Conservation (phyloP, 2,888 invertebrate genomes). For the Leistus spinibarbis region DNA sequence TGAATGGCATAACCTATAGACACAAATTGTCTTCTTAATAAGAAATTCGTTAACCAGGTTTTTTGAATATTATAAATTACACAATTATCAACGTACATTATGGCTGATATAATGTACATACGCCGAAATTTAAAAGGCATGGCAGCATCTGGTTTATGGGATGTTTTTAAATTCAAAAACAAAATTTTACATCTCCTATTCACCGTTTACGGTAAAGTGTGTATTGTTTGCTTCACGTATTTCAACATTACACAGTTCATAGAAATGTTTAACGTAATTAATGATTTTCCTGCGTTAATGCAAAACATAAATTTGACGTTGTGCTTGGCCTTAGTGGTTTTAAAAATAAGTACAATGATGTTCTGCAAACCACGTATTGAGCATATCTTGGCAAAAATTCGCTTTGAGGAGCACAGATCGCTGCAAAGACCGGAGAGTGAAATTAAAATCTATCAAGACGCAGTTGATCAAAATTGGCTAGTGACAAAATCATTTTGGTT, state of each 20-base stretch:
- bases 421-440: conserved; percentile 3
- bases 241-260: conserved; percentile 14
- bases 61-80: no score
- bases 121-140: conserved; percentile 15
- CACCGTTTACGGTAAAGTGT: neutral
- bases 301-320: conserved; percentile 6
- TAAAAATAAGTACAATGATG: neutral
- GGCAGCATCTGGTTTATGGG: conserved; percentile 18
- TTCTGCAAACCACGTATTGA: neutral
- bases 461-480: conserved; percentile 12
- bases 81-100: no score
- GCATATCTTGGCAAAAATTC: neutral
- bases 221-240: neutral
- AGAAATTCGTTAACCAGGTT: neutral
- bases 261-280: conserved; percentile 22
- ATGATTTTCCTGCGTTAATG: conserved; percentile 13
- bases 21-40: neutral
- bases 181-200: conserved; percentile 7
- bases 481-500: conserved; percentile 15
- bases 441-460: conserved; percentile 5
- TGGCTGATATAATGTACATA: conserved; percentile 20
- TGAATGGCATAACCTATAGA: neutral
- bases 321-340: neutral
- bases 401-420: conserved; percentile 13
- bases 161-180: conserved; percentile 16